phyloP scores from a whole-genome alignment of 2,113 vertebrate species.

The Ivindomyrus marchei region DNA sequence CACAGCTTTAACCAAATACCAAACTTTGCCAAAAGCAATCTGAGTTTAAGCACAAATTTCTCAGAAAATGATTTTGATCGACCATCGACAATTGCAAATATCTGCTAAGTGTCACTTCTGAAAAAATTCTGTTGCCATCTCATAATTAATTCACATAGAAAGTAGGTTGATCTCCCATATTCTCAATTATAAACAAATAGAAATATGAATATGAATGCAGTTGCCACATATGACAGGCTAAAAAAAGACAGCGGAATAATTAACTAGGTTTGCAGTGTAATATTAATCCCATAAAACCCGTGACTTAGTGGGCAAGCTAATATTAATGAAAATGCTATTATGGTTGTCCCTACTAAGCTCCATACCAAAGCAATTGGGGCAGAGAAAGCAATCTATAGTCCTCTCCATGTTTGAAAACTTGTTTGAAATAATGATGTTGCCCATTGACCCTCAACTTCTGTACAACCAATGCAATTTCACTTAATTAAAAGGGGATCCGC shows the following conservation, averaged over 20 bases:
- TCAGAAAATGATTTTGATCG: neutral
- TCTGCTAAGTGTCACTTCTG: neutral
- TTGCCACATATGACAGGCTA: too few species aligned
- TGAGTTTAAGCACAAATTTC: neutral
- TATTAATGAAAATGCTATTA: slow-evolving; percentile 1
- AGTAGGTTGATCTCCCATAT: neutral
- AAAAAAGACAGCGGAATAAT: neutral
- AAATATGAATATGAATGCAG: neutral
- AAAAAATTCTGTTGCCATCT: neutral
- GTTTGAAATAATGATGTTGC: slow-evolving; percentile 12
- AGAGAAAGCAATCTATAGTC: neutral
- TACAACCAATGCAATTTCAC: slow-evolving; percentile 7
- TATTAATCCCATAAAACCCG: neutral
- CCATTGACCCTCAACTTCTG: neutral
- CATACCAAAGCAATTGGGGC: neutral
- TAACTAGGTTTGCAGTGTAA: neutral
- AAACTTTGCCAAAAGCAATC: neutral
- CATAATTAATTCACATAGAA: neutral
- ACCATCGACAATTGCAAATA: neutral
- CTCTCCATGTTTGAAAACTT: neutral
- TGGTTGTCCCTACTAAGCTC: neutral
- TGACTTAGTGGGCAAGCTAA: neutral
- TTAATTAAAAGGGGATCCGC: slow-evolving; percentile 11
- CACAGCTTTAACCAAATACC: neutral
- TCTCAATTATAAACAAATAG: neutral